Conservation (phyloP, 2,888 invertebrate species). For the Tineola bisselliella region DNA sequence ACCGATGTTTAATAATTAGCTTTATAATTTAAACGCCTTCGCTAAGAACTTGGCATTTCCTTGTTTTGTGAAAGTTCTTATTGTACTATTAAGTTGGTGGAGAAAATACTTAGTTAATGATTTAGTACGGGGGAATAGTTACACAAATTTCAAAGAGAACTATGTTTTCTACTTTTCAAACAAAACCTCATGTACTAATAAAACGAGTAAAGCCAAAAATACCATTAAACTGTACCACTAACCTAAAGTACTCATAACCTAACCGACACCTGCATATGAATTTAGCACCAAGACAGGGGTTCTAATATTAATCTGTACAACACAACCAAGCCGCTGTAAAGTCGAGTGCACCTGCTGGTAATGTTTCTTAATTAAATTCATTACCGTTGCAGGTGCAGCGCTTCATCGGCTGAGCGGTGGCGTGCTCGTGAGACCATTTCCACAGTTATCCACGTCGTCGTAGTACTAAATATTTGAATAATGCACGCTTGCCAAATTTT, state of each 20-base stretch:
- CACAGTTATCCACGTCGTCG: not conserved
- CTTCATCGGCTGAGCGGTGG: slow-evolving; percentile 7
- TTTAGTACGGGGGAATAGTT: not conserved
- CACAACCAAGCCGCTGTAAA: slow-evolving; percentile 11
- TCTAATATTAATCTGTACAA: slow-evolving; percentile 7
- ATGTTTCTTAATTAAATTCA: slow-evolving; percentile 14
- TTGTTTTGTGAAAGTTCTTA: not conserved
- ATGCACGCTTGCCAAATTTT: not conserved
- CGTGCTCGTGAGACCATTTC: not conserved
- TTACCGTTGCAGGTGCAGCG: slow-evolving; percentile 8
- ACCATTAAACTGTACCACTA: not conserved
- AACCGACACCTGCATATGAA: not conserved
- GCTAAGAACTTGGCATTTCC: not conserved
- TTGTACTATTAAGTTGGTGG: not conserved
- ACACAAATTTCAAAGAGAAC: not conserved
- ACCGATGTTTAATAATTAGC: slow-evolving; percentile 55
- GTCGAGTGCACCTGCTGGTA: slow-evolving; percentile 13
- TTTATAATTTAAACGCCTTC: slow-evolving; percentile 45
- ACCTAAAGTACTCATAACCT: not conserved
- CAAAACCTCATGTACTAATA: too few species aligned
- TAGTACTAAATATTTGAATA: not conserved
- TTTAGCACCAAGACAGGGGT: not conserved
- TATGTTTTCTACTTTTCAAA: too few species aligned
- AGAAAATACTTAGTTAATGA: not conserved
- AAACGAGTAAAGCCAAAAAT: not conserved